phyloP scores from a whole-genome alignment of 2,888 invertebrate genomes.

The Aporophyla nigra region DNA sequence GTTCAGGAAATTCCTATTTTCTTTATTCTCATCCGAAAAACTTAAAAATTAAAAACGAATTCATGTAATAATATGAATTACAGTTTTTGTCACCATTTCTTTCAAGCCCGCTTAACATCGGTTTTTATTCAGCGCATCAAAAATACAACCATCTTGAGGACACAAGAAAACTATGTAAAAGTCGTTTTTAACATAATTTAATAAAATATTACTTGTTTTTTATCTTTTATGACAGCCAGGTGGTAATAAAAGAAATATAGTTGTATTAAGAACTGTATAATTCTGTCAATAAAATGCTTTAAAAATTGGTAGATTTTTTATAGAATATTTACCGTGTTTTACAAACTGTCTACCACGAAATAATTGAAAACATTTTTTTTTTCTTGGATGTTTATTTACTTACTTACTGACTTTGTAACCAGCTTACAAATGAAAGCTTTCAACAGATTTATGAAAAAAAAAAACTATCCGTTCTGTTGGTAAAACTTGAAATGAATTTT shows the following conservation, averaged over 20 bases:
- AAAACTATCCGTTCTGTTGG: no score
- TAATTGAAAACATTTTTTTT: no score
- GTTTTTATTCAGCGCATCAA: constrained; percentile 7
- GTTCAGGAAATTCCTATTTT: background rate
- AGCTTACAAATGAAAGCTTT: no score
- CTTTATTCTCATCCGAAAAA: background rate
- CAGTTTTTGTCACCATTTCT: constrained; percentile 29
- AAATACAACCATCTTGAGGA: constrained; percentile 9
- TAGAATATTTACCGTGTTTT: constrained; percentile 7
- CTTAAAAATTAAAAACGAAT: constrained; percentile 22
- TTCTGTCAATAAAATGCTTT: background rate
- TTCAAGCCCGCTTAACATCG: background rate
- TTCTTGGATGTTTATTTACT: no score
- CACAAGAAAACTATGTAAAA: constrained; percentile 27
- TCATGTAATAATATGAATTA: constrained; percentile 26
- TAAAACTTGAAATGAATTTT: background rate
- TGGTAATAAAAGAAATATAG: constrained; percentile 23
- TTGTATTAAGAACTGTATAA: constrained; percentile 9
- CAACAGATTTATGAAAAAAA: no score
- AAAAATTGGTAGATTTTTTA: constrained; percentile 16
- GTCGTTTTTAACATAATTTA: constrained; percentile 43
- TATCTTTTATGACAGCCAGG: constrained; percentile 16
- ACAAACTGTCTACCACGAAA: no score
- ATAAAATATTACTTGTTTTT: constrained; percentile 29
- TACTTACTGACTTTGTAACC: no score